Percentiles rank a stretch among this genome's conserved stretches.
Conservation (phyloP, 2,113 vertebrate genomes). For the Neolamprologus hecqui region DNA sequence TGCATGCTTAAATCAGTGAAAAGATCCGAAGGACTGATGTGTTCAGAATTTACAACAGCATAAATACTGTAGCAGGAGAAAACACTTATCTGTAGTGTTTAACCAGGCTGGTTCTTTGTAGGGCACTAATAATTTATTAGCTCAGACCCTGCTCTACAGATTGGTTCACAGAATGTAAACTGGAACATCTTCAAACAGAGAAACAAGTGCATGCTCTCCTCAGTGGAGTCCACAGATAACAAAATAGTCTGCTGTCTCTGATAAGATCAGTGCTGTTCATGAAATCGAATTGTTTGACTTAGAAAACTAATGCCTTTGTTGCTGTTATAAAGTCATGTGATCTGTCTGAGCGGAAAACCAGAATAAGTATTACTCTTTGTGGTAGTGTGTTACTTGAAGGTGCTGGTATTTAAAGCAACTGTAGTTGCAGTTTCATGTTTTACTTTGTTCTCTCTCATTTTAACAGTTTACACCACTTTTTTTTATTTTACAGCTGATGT, state of each 20-base stretch:
- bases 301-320: not conserved
- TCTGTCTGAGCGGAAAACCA: not conserved
- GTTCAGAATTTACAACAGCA: not conserved
- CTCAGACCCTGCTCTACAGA: not conserved
- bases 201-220: not conserved
- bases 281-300: not conserved
- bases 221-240: not conserved
- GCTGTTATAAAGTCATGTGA: not conserved
- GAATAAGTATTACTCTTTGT: not conserved
- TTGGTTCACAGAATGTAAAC: not conserved
- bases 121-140: slow-evolving; percentile 23
- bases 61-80: not conserved
- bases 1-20: not conserved
- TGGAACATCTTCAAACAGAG: not conserved
- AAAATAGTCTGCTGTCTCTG: not conserved
- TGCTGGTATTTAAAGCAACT: not conserved
- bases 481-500: not conserved
- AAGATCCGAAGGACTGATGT: not conserved
- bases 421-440: not conserved
- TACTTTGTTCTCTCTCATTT: not conserved
- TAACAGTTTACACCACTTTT: not conserved
- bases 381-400: not conserved
- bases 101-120: not conserved
- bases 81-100: not conserved
- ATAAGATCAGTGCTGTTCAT: not conserved